Evolutionary conservation across 2,797 vertebrate species (phyloP).

Genomic region (Microchirus variegatus): DNA sequence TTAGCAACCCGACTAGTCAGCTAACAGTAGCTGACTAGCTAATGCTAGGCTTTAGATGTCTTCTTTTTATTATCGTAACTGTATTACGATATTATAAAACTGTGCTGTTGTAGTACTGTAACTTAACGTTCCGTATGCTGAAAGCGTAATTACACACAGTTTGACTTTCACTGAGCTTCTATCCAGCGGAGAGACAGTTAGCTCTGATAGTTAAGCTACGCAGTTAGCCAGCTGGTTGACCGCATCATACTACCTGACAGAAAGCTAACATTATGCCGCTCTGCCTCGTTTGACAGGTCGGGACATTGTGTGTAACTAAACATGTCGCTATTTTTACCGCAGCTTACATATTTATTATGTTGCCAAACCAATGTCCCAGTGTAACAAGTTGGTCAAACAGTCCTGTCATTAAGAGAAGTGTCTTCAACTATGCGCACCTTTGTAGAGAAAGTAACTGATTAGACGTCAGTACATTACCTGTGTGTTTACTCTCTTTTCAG

Average conservation of each 20-base stretch:
- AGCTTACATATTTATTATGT: neutral
- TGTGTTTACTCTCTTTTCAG: constrained; percentile 13
- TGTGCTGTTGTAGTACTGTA: neutral
- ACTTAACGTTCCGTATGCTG: neutral
- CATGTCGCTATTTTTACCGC: neutral
- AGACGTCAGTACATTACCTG: neutral
- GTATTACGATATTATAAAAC: constrained; percentile 1
- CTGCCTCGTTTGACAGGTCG: constrained; percentile 11
- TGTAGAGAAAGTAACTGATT: neutral
- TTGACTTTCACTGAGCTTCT: constrained; percentile 1
- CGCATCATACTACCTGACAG: constrained; percentile 25
- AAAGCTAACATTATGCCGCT: constrained; percentile 1
- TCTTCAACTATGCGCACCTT: neutral
- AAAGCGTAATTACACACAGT: neutral
- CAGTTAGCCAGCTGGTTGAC: constrained; percentile 31
- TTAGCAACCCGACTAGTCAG: constrained; percentile 60
- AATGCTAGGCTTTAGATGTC: constrained; percentile 39
- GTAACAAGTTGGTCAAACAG: neutral
- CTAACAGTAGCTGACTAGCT: constrained; percentile 45
- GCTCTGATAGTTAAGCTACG: constrained; percentile 24
- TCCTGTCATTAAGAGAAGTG: neutral
- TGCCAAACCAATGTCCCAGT: too few relatives aligned
- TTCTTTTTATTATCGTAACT: constrained; percentile 14
- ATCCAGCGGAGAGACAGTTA: constrained; percentile 14
- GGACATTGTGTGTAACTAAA: neutral